Percentiles rank a stretch among this genome's conserved stretches.
These are phyloP conservation scores for Malurus cyaneus DNA, from an alignment of 2,113 vertebrate genomes.

Conservation along the genomic window DNA sequence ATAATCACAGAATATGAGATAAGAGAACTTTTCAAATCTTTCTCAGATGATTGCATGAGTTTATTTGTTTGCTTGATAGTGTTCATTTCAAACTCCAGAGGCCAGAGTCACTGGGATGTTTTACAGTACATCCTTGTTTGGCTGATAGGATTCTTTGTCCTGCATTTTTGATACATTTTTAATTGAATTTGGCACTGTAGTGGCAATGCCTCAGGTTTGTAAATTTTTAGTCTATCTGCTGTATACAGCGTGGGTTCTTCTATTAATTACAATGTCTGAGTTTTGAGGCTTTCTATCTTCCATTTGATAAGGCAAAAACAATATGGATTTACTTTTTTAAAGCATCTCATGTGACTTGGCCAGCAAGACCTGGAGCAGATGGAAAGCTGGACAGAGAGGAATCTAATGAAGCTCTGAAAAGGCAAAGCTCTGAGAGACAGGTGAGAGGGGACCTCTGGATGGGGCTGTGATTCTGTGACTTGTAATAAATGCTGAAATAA, in stretches of 20 bases:
- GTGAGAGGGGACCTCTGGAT: not conserved
- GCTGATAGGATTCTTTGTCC: not conserved
- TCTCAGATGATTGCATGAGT: not conserved
- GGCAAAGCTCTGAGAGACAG: too few species aligned
- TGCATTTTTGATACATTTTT: not conserved
- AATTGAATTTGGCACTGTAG: not conserved
- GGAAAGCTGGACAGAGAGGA: not conserved
- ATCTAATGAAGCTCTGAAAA: not conserved
- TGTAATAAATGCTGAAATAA: not conserved
- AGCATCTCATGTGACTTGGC: not conserved
- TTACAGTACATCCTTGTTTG: not conserved
- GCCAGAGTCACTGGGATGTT: not conserved
- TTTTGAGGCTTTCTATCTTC: not conserved
- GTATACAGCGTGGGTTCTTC: not conserved
- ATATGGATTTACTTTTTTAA: not conserved
- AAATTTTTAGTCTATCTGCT: not conserved
- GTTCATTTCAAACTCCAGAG: not conserved
- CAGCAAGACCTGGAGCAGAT: not conserved
- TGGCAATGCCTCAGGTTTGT: not conserved
- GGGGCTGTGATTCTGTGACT: not conserved
- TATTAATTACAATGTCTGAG: not conserved
- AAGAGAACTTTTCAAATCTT: not conserved
- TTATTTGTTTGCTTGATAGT: not conserved
- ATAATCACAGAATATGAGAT: not conserved
- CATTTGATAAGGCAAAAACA: accelerated